Evolutionary conservation across 2,113 vertebrate species (phyloP).

Genomic region (Oryzias javanicus): DNA sequence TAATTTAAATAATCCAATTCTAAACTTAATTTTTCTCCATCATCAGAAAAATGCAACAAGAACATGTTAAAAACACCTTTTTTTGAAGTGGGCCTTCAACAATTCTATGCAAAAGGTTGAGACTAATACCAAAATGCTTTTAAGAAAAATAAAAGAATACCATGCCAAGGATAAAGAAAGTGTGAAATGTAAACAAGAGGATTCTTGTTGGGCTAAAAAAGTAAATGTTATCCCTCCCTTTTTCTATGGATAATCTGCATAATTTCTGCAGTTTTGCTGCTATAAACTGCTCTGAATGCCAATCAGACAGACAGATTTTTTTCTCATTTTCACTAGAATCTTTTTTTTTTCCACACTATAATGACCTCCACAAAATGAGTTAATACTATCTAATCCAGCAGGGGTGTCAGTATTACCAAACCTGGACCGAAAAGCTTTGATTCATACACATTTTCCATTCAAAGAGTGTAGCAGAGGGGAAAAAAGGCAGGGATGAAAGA

Average conservation of each 20-base stretch:
- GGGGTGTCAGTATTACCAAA: constrained; percentile 14
- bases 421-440: constrained; percentile 26
- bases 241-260: constrained; percentile 47
- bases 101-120: too few species aligned
- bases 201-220: constrained; percentile 40
- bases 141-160: constrained; percentile 36
- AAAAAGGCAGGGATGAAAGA: constrained; percentile 18
- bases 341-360: too few species aligned
- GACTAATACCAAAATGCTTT: constrained; percentile 20
- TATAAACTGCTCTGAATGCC: constrained; percentile 43
- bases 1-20: too few species aligned
- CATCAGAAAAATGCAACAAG: too few species aligned
- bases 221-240: constrained; percentile 28
- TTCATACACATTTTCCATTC: constrained; percentile 32
- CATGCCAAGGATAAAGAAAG: constrained; percentile 7
- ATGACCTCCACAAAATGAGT: neutral
- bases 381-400: constrained; percentile 27
- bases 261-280: constrained; percentile 44
- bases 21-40: too few species aligned
- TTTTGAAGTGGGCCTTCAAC: too few species aligned
- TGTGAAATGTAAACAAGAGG: constrained; percentile 34
- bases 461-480: neutral
- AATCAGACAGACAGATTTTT: constrained; percentile 52
- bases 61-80: too few species aligned
- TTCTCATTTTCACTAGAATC: too few species aligned